Evolutionary conservation across 1,140 invertebrate genomes (phyloP).

Genomic region (Elymnias hypermnestra): DNA sequence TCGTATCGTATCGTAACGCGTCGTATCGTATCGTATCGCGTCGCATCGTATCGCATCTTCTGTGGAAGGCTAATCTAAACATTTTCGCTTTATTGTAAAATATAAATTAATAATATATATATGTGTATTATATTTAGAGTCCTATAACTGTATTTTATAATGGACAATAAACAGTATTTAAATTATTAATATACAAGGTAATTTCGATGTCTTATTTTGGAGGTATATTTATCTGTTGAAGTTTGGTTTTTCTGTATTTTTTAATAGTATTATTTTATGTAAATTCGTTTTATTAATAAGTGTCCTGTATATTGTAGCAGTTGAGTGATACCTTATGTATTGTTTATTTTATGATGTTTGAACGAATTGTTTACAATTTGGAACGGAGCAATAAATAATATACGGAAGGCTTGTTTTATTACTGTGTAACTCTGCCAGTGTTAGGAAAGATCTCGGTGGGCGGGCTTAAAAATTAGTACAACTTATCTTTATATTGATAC

Average conservation of each 20-base stretch:
- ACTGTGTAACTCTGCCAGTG: no score
- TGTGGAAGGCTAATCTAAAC: neutral
- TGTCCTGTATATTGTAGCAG: conserved; percentile 37
- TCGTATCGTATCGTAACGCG: no score
- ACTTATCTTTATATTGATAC: no score
- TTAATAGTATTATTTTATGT: conserved; percentile 59
- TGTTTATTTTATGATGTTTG: conserved; percentile 39
- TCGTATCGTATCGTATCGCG: no score
- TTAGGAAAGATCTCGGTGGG: neutral
- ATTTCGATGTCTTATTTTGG: conserved; percentile 58
- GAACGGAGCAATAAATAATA: conserved; percentile 64
- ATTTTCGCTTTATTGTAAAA: conserved; percentile 29
- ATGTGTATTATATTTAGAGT: conserved; percentile 24
- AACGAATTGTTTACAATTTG: conserved; percentile 66
- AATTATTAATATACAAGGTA: conserved; percentile 31
- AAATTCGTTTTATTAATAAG: conserved; percentile 44
- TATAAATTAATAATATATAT: conserved; percentile 37
- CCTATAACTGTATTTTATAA: conserved; percentile 37
- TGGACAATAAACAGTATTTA: conserved; percentile 50
- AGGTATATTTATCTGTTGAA: conserved; percentile 64
- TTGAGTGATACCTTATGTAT: conserved; percentile 36
- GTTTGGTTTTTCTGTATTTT: conserved; percentile 54
- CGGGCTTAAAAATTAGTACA: no score
- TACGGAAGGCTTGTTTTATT: conserved; percentile 31
- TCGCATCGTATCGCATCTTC: neutral